Percentiles rank a stretch among this genome's conserved stretches.
These are phyloP conservation scores for Rhabdomys dilectus DNA, from an alignment of 2,113 vertebrate species.

Conservation along the genomic window DNA sequence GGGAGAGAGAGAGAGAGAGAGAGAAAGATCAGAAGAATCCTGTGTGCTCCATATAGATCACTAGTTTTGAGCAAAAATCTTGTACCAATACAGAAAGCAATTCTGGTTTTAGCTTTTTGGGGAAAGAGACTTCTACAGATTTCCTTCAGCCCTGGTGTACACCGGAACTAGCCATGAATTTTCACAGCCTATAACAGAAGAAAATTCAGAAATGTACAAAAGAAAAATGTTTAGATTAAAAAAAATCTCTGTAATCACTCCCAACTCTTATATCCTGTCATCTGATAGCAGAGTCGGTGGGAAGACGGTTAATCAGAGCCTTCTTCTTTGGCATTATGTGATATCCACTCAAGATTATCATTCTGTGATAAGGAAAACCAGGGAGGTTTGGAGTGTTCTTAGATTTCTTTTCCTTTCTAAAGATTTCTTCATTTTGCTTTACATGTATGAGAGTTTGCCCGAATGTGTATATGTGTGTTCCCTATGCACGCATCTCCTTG, in stretches of 20 bases:
- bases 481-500: background rate
- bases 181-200: conserved; percentile 9
- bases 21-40: background rate
- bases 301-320: background rate
- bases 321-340: background rate
- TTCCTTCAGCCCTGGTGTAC: background rate
- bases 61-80: background rate
- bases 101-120: background rate
- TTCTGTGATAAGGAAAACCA: conserved; percentile 10
- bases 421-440: background rate
- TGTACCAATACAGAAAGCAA: background rate
- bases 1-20: background rate
- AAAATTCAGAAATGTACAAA: conserved; percentile 23
- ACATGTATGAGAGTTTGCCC: background rate
- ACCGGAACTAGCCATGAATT: conserved; percentile 20
- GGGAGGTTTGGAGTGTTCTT: background rate
- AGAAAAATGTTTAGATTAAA: conserved; percentile 12
- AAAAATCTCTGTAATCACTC: background rate
- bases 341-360: background rate
- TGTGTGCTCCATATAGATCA: background rate
- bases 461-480: background rate
- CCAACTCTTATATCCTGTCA: background rate
- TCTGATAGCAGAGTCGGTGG: background rate
- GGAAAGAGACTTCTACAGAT: conserved; percentile 4
- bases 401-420: background rate